Evolutionary conservation across 1,140 invertebrate genomes (phyloP).

Genomic region (Lepidurus apus): DNA sequence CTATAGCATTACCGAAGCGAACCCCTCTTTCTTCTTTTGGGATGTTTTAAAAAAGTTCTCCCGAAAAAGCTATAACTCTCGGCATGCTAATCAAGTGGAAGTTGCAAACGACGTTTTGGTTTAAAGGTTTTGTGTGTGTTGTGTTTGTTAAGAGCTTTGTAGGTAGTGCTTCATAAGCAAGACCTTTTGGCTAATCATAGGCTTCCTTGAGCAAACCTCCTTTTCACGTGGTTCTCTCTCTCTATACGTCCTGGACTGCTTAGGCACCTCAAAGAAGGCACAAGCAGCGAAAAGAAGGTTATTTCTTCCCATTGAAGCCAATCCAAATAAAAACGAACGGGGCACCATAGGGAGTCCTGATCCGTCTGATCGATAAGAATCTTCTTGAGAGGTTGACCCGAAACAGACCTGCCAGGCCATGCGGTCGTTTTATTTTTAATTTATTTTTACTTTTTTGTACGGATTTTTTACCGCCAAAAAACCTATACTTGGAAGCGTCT

Average conservation of each 20-base stretch:
- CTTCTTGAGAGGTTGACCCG: not conserved
- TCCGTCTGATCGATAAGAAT: not conserved
- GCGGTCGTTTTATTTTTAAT: too few relatives aligned
- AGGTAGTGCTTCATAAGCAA: slow-evolving; percentile 19
- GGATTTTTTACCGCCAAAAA: not conserved
- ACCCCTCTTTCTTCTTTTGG: not conserved
- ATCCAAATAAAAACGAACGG: too few relatives aligned
- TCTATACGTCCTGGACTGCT: too few relatives aligned
- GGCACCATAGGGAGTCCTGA: too few relatives aligned
- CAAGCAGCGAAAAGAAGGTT: too few relatives aligned
- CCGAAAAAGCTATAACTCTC: not conserved
- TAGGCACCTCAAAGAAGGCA: too few relatives aligned
- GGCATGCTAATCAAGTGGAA: slow-evolving; percentile 11
- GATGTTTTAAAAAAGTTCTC: not conserved
- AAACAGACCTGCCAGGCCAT: too few relatives aligned
- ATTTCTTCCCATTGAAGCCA: too few relatives aligned
- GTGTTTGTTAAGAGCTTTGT: not conserved
- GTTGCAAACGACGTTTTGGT: not conserved
- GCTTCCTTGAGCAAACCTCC: not conserved
- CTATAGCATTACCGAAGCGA: not conserved
- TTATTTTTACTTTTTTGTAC: too few relatives aligned
- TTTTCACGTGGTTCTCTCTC: slow-evolving; percentile 9
- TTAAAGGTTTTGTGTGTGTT: not conserved
- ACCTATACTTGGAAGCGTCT: not conserved
- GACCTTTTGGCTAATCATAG: slow-evolving; percentile 3